phyloP scores from a whole-genome alignment of 1,140 invertebrate genomes.

The Trichonephila inaurata region DNA sequence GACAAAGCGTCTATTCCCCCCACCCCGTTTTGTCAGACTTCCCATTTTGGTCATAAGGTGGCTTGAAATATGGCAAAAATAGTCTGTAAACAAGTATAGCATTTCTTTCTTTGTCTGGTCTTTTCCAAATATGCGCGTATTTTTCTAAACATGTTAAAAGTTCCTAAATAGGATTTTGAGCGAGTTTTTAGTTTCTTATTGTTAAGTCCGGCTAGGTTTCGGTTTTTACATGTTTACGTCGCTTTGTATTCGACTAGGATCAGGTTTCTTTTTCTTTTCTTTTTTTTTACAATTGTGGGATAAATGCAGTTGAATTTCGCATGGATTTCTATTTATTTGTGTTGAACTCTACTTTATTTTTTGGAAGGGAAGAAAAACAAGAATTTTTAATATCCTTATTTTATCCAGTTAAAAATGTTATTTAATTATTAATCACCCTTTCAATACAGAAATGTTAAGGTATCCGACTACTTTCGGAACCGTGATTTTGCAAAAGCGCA shows the following conservation, averaged over 20 bases:
- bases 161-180: not conserved
- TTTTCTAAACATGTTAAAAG: not conserved
- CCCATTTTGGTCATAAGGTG: slow-evolving; percentile 31
- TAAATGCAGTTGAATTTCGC: too few species aligned
- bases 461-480: too few species aligned
- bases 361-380: too few species aligned
- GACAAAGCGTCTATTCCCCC: not conserved
- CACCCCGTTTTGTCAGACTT: slow-evolving; percentile 17
- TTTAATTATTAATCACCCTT: too few species aligned
- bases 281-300: not conserved
- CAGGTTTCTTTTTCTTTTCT: not conserved
- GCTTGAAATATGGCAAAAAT: slow-evolving; percentile 44
- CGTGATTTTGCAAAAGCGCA: too few species aligned
- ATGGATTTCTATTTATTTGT: too few species aligned
- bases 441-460: too few species aligned
- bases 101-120: slow-evolving; percentile 30
- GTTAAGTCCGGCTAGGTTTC: not conserved
- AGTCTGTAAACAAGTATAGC: slow-evolving; percentile 58
- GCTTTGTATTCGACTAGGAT: not conserved
- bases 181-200: not conserved
- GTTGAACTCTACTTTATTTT: too few species aligned
- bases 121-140: not conserved
- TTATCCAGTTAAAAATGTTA: too few species aligned
- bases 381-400: too few species aligned
- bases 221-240: not conserved